Evolutionary conservation across 1,140 invertebrate genomes (phyloP), one percentile per base, ranked within the genome.

Genomic region (Drosophila mojavensis): DNA sequence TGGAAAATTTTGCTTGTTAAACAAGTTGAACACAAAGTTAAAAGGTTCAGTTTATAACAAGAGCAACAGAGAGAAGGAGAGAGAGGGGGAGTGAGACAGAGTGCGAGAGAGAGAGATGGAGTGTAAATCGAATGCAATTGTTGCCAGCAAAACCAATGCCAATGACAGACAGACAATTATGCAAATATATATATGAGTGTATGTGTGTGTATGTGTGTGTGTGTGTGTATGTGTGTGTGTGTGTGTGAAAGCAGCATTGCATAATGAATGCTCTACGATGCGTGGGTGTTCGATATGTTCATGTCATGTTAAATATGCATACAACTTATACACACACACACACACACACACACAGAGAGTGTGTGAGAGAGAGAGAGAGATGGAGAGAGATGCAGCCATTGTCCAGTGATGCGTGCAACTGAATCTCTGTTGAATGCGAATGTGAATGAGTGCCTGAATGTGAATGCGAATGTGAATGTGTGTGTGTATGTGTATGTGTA

Each of bases 11-110:
- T 65, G 81, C 66, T 78, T 78, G 81, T 85, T 84, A 54, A 85
- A 78, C 81, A 85, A 81, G 84, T 85, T 84, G 81, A 81, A 85
- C 81, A 84, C 81, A 84, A 81, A 85, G 81, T 81, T 85, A 84
- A 84, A 84, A 71, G 81, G 54, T 85, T 75, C 47, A 67, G 84
- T 84, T 79, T 84, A 83, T 78, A 77, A 45, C 43, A 65, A 51
- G 60, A 26, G 17, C 4, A n/a, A 15, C 10, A 5, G 20, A 3
- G 33, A 0, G 33, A 9, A 6, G 6, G 33, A 28, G 5, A 13
- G 24, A 28, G 33, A 11, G 33, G 3, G 20, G n/a, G 30, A 33
- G 39, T 13, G 11, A 11, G 17, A 17, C 17, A 13, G 24, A 28
- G 33, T 6, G 20, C 3, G 20, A 24, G 30, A 28, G 10, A 20